phyloP scores from a whole-genome alignment of 2,888 invertebrate genomes.

The Tiliacea aurago region DNA sequence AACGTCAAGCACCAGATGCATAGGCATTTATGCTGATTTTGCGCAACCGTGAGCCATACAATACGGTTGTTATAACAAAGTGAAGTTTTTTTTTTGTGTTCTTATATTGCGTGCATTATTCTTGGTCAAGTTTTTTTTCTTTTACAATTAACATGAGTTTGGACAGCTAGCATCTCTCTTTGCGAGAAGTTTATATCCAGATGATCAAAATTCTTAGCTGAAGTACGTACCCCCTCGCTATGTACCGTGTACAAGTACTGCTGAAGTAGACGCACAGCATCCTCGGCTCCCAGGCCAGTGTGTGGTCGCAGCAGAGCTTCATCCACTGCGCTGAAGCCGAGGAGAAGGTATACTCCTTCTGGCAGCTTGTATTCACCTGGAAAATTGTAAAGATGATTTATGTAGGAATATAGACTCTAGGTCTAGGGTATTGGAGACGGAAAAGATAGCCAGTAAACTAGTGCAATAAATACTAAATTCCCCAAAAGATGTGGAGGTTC shows the following conservation, averaged over 20 bases:
- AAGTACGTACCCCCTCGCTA: conserved; percentile 89
- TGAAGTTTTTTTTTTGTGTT: background rate
- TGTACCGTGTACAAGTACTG: conserved; percentile 94
- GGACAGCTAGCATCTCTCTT: background rate
- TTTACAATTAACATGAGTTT: background rate
- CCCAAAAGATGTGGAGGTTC: background rate
- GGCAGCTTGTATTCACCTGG: conserved; percentile 94
- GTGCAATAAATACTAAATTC: background rate
- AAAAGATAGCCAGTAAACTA: background rate
- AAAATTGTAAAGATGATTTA: conserved; percentile 46
- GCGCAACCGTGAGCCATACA: background rate
- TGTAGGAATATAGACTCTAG: background rate
- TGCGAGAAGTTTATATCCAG: background rate
- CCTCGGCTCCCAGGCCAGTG: conserved; percentile 95
- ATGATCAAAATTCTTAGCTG: background rate
- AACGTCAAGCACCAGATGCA: background rate
- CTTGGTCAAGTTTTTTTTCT: background rate
- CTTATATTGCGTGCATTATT: background rate
- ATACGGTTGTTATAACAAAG: background rate
- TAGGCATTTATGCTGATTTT: background rate
- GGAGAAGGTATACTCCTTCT: conserved; percentile 96
- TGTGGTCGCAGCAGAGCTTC: conserved; percentile 95
- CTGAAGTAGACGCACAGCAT: conserved; percentile 95
- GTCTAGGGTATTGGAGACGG: background rate
- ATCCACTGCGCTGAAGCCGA: conserved; percentile 97